Conservation (phyloP, 2,113 vertebrate species). For the Prionailurus viverrinus region DNA sequence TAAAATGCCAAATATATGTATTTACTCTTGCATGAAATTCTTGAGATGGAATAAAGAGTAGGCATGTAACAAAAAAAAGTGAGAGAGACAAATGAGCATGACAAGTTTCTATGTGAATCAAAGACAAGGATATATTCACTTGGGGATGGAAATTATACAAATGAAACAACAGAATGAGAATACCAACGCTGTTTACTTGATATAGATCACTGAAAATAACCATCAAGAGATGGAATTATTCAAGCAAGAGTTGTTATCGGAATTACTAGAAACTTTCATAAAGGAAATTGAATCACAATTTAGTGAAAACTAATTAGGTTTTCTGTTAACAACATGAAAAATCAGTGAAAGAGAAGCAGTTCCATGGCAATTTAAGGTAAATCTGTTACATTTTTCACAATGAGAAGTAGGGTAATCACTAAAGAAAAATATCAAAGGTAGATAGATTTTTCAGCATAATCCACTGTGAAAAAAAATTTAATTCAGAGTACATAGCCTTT, state of each 20-base stretch:
- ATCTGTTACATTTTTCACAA: slow-evolving; percentile 40
- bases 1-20: slow-evolving; percentile 44
- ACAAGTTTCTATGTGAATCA: neutral
- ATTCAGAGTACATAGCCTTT: slow-evolving; percentile 74
- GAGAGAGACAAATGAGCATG: neutral
- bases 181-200: neutral
- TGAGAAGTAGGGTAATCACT: slow-evolving; percentile 31
- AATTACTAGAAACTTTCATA: slow-evolving; percentile 25
- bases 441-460: slow-evolving; percentile 46
- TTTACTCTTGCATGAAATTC: slow-evolving; percentile 10
- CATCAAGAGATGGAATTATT: neutral
- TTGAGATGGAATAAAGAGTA: slow-evolving; percentile 17
- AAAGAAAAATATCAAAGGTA: slow-evolving; percentile 7
- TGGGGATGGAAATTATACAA: neutral
- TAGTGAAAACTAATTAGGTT: slow-evolving; percentile 17
- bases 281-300: slow-evolving; percentile 27
- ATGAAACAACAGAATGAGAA: neutral
- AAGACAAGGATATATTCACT: neutral
- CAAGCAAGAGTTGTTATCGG: neutral
- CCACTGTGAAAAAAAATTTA: slow-evolving; percentile 71
- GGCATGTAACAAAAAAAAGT: neutral
- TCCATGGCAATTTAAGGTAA: neutral
- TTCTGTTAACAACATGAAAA: slow-evolving; percentile 22
- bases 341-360: neutral
- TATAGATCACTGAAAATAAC: neutral